Evolutionary conservation across 2,113 vertebrate genomes (phyloP), one percentile per base, ranked within the genome.

Genomic region (Chlamydotis undulata): DNA sequence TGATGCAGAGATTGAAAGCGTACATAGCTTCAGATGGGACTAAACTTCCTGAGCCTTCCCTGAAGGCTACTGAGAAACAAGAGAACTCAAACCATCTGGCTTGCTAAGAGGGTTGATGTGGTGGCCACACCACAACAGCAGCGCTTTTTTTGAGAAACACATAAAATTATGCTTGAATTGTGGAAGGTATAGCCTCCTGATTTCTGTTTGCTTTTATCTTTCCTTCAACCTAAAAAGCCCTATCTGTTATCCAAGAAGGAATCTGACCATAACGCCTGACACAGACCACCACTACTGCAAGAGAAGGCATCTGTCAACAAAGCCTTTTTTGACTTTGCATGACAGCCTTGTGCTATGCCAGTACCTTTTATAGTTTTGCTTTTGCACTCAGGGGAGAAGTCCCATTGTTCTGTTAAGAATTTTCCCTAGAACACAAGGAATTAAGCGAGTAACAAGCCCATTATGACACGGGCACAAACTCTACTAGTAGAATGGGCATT

Each of bases 401-500:
- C 9, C 11, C 22, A 21, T 5, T 75, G 7, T 29, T 57, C 29
- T 55, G 6, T 29, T 57, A 57, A 35, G 3, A 71, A 5, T 57
- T 21, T 53, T 70, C 9, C 21, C 6, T 14, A 10, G 26, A 61
- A 81, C 12, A 53, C 37, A 61, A 33, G 25, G 6, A 68, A 43
- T 53, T 43, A 73, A 52, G 16, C 50, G 77, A 84, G 12, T 19
- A 69, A 37, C 19, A 43, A 90, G 19, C 24, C 39, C 33, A 47
- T 10, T 2, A 1, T 1, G 6, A 83, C 2, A 56, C 0, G 2
- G 12, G 8, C 33, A 69, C 23, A 53, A 76, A 65, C 25, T 71
- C 52, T 71, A 33, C 5, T 19, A 73, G 3, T 0, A 64, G 39
- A 91, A 71, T 33, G 12, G 18, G 33, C 3, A 0, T 47, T 67